Conservation (phyloP, 2,797 vertebrate genomes). For the Eulemur rubriventer region DNA sequence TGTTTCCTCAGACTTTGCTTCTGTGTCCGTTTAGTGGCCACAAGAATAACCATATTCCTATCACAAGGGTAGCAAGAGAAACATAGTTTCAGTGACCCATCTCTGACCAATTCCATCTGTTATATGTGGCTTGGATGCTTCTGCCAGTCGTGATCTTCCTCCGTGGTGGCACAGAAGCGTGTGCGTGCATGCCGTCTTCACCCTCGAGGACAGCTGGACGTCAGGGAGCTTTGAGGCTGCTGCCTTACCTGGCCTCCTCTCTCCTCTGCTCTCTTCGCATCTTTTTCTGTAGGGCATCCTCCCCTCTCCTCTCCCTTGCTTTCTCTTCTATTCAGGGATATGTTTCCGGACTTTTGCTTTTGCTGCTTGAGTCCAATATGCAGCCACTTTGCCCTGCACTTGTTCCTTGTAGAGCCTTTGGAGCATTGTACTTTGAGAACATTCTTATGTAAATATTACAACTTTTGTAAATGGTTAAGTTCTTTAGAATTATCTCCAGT, state of each 20-base stretch:
- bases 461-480: constrained; percentile 80
- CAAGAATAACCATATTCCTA: constrained; percentile 2
- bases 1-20: neutral
- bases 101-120: neutral
- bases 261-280: neutral
- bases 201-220: neutral
- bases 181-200: neutral
- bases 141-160: neutral
- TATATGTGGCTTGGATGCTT: neutral
- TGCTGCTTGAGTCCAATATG: constrained; percentile 59
- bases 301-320: neutral
- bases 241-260: neutral
- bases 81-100: neutral
- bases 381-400: neutral
- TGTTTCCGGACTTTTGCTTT: constrained; percentile 57
- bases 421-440: constrained; percentile 78
- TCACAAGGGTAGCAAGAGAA: neutral
- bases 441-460: constrained; percentile 77
- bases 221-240: neutral
- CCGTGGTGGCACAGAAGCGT: no score
- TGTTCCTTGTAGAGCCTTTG: constrained; percentile 71
- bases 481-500: constrained; percentile 5
- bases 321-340: constrained; percentile 62
- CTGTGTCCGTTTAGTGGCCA: neutral
- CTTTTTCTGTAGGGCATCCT: neutral